Evolutionary conservation across 2,113 vertebrate species (phyloP).

Genomic region (Elephantulus edwardii): DNA sequence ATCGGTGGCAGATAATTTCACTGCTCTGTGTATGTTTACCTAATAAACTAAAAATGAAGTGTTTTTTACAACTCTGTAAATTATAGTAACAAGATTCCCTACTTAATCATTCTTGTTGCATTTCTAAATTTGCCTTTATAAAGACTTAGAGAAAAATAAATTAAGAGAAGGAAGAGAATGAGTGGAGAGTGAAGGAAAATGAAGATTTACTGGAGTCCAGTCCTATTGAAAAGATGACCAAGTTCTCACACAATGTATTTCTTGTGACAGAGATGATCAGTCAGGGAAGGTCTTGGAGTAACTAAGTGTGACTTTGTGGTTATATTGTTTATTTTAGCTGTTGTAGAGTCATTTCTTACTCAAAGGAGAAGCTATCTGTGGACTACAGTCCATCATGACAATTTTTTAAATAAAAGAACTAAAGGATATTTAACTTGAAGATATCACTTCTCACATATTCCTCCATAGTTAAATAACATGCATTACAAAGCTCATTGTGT

Average conservation of each 20-base stretch:
- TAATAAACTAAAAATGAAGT: slow-evolving; percentile 50
- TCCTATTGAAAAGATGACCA: background rate
- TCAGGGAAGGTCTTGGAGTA: background rate
- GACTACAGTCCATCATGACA: background rate
- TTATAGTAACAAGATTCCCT: background rate
- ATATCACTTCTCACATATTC: background rate
- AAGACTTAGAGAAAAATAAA: slow-evolving; percentile 38
- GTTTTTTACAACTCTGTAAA: slow-evolving; percentile 41
- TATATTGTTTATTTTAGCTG: too few species aligned
- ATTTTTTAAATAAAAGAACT: slow-evolving; percentile 35
- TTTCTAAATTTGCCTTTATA: slow-evolving; percentile 19
- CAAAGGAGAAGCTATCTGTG: background rate
- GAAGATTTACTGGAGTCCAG: background rate
- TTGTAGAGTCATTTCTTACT: too few species aligned
- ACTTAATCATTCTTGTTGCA: slow-evolving; percentile 45
- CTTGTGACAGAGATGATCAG: background rate
- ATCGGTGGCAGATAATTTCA: slow-evolving; percentile 50
- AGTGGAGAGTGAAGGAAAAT: background rate
- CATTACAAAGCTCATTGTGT: background rate
- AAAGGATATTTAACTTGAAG: background rate
- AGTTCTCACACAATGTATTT: background rate
- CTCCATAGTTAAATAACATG: background rate
- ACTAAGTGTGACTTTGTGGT: background rate
- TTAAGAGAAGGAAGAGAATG: background rate
- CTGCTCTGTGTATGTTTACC: slow-evolving; percentile 34